A percentile compares a stretch with the other conserved stretches of the same genome.
phyloP scores from a whole-genome alignment of 2,888 invertebrate species.

The Pasiphila rectangulata region DNA sequence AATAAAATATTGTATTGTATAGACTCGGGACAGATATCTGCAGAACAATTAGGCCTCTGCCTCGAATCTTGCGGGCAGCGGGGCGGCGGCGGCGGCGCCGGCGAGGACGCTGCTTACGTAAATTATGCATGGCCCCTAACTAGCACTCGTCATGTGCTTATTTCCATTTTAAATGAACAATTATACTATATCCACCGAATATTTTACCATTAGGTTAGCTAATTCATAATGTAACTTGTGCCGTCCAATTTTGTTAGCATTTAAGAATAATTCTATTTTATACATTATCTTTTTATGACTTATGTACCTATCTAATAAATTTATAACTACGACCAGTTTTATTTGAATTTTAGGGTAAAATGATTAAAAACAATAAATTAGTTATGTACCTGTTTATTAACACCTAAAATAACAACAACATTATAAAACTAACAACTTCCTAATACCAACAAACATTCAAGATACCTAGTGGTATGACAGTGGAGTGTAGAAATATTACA shows the following conservation, averaged over 20 bases:
- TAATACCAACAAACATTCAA: conserved; percentile 6
- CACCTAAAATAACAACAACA: conserved; percentile 27
- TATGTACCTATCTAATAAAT: not conserved
- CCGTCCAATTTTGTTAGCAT: conserved; percentile 19
- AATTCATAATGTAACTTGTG: conserved; percentile 7
- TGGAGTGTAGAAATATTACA: conserved; percentile 12
- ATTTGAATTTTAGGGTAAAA: not conserved
- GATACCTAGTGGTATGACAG: conserved; percentile 11
- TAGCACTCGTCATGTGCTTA: no score
- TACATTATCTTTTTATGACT: no score
- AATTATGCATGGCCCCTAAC: no score
- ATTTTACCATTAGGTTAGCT: not conserved
- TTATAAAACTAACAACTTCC: conserved; percentile 23
- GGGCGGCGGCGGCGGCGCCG: no score
- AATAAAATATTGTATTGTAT: no score
- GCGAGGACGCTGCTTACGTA: no score
- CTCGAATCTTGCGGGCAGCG: no score
- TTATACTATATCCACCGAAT: conserved; percentile 19
- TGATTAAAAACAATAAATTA: not conserved
- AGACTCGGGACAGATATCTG: no score
- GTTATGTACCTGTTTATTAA: no score
- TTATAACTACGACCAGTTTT: not conserved
- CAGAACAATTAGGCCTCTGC: no score
- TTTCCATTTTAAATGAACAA: no score
- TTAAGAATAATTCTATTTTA: not conserved